Percentiles rank a stretch among this genome's conserved stretches.
Conservation (phyloP, 2,113 vertebrate genomes). For the Petromus typicus region DNA sequence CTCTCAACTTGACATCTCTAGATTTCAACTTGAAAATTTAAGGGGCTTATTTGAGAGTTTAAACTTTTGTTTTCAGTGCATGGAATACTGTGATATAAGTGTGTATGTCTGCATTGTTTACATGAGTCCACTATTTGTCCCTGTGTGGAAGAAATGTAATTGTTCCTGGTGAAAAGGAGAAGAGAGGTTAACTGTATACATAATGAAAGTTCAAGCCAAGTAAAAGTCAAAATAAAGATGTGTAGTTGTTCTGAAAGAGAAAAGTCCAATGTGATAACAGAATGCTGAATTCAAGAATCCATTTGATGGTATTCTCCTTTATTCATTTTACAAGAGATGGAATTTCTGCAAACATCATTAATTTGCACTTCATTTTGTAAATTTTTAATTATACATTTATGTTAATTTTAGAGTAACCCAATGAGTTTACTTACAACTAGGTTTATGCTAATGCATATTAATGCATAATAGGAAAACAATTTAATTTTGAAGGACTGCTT, state of each 20-base stretch:
- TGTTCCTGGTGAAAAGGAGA: constrained; percentile 16
- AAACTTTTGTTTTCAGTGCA: constrained; percentile 18
- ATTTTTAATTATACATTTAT: neutral
- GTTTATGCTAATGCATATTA: constrained; percentile 18
- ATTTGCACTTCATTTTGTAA: constrained; percentile 32
- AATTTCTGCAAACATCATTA: constrained; percentile 27
- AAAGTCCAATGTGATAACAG: neutral
- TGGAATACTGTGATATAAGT: neutral
- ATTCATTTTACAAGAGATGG: neutral
- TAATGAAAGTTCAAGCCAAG: neutral
- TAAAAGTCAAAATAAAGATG: neutral
- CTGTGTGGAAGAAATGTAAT: neutral
- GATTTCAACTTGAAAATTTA: neutral
- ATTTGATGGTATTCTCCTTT: neutral
- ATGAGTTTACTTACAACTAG: neutral
- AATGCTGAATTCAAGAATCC: neutral
- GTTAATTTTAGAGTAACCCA: constrained; percentile 28
- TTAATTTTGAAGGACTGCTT: constrained; percentile 8
- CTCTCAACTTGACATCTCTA: neutral
- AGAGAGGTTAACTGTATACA: neutral
- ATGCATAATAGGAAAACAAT: constrained; percentile 4
- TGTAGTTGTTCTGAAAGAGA: neutral
- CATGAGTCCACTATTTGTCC: neutral
- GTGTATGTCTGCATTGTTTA: neutral
- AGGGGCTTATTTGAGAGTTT: neutral